Conservation (phyloP, 2,113 vertebrate genomes). For the Catagonus wagneri region DNA sequence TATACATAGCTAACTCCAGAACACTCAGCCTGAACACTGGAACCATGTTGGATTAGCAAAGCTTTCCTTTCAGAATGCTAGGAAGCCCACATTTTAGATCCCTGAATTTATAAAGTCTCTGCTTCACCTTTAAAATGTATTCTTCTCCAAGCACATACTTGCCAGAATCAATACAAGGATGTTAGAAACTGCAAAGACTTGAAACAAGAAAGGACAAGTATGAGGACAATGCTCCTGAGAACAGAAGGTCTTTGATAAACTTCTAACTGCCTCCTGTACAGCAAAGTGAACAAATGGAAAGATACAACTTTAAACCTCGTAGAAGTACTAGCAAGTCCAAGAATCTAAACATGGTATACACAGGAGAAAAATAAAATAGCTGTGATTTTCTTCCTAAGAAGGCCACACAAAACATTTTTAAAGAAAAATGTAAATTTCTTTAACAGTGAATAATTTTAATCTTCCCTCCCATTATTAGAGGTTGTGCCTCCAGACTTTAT, state of each 20-base stretch:
- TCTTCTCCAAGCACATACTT: slow-evolving; percentile 42
- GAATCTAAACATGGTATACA: neutral
- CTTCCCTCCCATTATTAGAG: neutral
- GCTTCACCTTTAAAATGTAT: slow-evolving; percentile 57
- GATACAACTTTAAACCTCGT: neutral
- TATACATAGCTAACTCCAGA: neutral
- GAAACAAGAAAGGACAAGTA: slow-evolving; percentile 78
- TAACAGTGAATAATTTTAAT: slow-evolving; percentile 37
- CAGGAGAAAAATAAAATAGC: slow-evolving; percentile 16
- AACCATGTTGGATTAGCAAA: slow-evolving; percentile 30
- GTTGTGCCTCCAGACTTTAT: neutral
- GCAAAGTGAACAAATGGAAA: slow-evolving; percentile 65
- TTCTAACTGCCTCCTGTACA: slow-evolving; percentile 19
- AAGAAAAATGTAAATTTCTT: slow-evolving; percentile 8
- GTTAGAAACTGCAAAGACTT: slow-evolving; percentile 56
- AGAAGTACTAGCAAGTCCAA: slow-evolving; percentile 37
- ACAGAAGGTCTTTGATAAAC: slow-evolving; percentile 75
- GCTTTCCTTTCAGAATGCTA: slow-evolving; percentile 45
- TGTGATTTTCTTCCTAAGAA: slow-evolving; percentile 3
- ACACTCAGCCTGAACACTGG: neutral
- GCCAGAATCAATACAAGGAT: slow-evolving; percentile 60
- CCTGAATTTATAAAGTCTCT: slow-evolving; percentile 26
- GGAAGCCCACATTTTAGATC: slow-evolving; percentile 20
- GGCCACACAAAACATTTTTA: neutral
- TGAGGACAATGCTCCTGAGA: slow-evolving; percentile 60